These are phyloP conservation scores for Gisinianus flammeolus DNA, from an alignment of 2,888 invertebrate genomes.

Conservation along the genomic window DNA sequence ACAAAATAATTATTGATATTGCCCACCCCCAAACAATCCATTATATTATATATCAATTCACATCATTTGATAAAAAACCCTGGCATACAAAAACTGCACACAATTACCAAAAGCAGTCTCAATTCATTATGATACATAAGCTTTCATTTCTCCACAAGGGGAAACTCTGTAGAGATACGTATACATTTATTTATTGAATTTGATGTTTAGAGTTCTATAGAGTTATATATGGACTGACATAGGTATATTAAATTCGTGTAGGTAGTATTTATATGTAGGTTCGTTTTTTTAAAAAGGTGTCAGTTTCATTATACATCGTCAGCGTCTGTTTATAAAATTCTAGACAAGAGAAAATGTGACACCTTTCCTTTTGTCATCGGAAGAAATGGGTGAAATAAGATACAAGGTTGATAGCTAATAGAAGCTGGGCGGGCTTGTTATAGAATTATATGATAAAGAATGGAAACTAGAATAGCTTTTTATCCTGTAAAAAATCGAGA, in stretches of 20 bases:
- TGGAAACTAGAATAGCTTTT: neutral
- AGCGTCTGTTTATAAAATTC: neutral
- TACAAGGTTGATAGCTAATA: slow-evolving; percentile 25
- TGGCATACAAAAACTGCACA: too few species aligned
- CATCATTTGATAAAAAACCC: too few species aligned
- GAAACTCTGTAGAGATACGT: neutral
- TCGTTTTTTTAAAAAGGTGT: slow-evolving; percentile 18
- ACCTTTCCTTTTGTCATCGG: neutral
- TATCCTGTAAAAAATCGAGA: too few species aligned
- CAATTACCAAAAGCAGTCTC: too few species aligned
- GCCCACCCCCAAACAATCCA: neutral
- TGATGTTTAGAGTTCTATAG: too few species aligned
- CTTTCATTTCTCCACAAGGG: too few species aligned
- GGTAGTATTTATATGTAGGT: too few species aligned
- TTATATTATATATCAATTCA: too few species aligned
- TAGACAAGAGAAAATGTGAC: slow-evolving; percentile 22
- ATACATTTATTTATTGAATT: neutral
- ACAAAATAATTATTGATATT: too few species aligned
- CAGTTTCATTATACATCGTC: slow-evolving; percentile 17
- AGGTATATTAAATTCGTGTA: too few species aligned
- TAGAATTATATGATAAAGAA: neutral
- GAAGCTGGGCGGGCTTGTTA: slow-evolving; percentile 31
- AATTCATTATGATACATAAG: too few species aligned
- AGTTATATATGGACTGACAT: too few species aligned
- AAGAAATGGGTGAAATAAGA: slow-evolving; percentile 24